Conservation (phyloP, 2,888 invertebrate genomes). For the Atrina japonica region DNA sequence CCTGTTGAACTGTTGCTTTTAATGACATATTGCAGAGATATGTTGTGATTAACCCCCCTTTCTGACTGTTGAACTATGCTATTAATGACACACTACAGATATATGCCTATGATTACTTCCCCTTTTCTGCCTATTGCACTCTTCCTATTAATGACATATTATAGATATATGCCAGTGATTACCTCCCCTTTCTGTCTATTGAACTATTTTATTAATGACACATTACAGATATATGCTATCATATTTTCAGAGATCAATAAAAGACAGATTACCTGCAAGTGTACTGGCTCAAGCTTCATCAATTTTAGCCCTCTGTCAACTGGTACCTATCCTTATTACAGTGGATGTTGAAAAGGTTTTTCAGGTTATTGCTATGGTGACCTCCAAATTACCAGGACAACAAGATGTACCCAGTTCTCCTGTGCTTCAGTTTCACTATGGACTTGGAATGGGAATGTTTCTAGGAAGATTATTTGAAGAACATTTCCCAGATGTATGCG, state of each 20-base stretch:
- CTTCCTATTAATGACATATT: too few relatives aligned
- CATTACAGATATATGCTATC: too few relatives aligned
- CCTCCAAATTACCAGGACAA: conserved; percentile 61
- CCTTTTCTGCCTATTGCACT: too few relatives aligned
- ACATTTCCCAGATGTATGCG: conserved; percentile 70
- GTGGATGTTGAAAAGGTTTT: conserved; percentile 58
- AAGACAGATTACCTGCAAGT: conserved; percentile 67
- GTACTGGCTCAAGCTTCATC: conserved; percentile 68
- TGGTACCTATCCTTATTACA: conserved; percentile 66
- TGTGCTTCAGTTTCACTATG: conserved; percentile 60
- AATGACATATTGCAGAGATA: too few relatives aligned
- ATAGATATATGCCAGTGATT: too few relatives aligned
- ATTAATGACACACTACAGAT: too few relatives aligned
- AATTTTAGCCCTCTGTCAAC: conserved; percentile 62
- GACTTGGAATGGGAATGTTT: conserved; percentile 69
- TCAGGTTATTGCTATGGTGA: conserved; percentile 56
- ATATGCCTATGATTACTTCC: too few relatives aligned
- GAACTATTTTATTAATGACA: too few relatives aligned
- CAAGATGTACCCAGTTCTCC: conserved; percentile 60
- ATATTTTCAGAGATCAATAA: conserved; percentile 61
- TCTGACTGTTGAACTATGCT: too few relatives aligned
- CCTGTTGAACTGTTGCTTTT: too few relatives aligned
- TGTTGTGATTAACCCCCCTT: too few relatives aligned
- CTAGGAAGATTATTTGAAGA: conserved; percentile 68
- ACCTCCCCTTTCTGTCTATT: too few relatives aligned